These are phyloP conservation scores for Scaptomyza cyrtandrae DNA, from an alignment of 2,888 invertebrate species.

Conservation along the genomic window DNA sequence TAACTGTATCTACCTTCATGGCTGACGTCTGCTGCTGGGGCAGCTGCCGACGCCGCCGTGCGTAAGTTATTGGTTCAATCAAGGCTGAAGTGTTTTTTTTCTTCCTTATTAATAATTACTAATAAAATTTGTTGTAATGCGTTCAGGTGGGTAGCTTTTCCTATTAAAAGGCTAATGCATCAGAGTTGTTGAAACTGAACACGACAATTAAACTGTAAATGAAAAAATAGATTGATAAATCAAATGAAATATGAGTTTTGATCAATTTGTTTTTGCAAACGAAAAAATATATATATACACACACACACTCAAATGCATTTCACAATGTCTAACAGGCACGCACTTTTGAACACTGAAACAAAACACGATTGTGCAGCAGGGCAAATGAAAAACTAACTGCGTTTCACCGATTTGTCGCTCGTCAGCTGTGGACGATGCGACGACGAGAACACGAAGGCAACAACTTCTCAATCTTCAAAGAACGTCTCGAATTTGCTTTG, in stretches of 20 bases:
- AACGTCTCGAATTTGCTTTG: constrained; percentile 33
- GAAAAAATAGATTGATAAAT: neutral
- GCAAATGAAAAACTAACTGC: constrained; percentile 39
- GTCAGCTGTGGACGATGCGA: constrained; percentile 45
- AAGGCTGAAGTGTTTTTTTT: constrained; percentile 29
- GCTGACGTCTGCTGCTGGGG: constrained; percentile 58
- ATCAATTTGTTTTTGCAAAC: neutral
- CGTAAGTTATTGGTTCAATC: constrained; percentile 51
- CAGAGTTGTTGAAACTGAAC: constrained; percentile 34
- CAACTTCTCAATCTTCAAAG: constrained; percentile 4
- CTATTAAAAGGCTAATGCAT: constrained; percentile 46
- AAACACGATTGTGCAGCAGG: neutral
- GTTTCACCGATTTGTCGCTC: constrained; percentile 32
- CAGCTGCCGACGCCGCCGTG: constrained; percentile 60
- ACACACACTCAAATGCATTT: neutral
- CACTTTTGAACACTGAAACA: constrained; percentile 9
- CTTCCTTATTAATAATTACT: constrained; percentile 1
- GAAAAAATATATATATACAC: neutral
- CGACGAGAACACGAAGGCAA: constrained; percentile 13
- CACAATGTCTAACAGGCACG: neutral
- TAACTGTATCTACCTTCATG: constrained; percentile 93
- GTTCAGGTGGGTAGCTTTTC: constrained; percentile 3
- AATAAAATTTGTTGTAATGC: constrained; percentile 1
- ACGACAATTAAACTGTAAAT: constrained; percentile 33
- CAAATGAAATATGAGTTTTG: neutral